These are phyloP conservation scores for Papilio glaucus DNA, from an alignment of 1,140 invertebrate species.

Conservation along the genomic window DNA sequence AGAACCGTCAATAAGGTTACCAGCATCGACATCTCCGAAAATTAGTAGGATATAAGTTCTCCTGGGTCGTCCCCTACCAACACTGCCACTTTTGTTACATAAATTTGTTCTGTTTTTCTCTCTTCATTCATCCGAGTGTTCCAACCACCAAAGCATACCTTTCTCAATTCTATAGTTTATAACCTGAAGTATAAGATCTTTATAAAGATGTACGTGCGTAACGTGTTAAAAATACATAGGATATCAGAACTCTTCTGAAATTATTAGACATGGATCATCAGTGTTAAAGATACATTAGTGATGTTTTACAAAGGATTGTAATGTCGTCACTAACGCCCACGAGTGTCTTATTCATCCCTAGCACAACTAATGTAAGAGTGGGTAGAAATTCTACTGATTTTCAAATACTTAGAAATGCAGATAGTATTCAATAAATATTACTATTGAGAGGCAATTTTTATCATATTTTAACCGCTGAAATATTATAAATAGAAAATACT, in stretches of 20 bases:
- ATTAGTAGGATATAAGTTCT: too few species aligned
- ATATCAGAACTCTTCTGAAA: neutral
- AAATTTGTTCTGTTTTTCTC: too few species aligned
- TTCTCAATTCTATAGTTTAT: too few species aligned
- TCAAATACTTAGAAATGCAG: neutral
- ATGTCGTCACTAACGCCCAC: neutral
- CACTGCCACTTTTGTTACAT: too few species aligned
- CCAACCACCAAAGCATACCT: too few species aligned
- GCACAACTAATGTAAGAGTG: neutral
- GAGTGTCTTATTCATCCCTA: neutral
- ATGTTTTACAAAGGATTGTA: conserved; percentile 1
- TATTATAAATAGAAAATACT: too few species aligned
- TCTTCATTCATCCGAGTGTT: too few species aligned
- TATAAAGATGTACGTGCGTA: neutral
- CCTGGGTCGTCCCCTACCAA: too few species aligned
- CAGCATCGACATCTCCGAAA: too few species aligned
- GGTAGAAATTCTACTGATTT: neutral
- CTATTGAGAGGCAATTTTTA: too few species aligned
- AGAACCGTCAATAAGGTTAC: too few species aligned
- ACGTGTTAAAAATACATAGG: neutral
- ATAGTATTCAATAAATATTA: neutral
- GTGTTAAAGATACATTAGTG: neutral
- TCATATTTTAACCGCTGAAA: too few species aligned
- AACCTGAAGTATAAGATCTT: neutral
- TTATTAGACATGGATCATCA: neutral